Evolutionary conservation across 2,113 vertebrate genomes (phyloP).

Genomic region (Gymnocephalus cernua): DNA sequence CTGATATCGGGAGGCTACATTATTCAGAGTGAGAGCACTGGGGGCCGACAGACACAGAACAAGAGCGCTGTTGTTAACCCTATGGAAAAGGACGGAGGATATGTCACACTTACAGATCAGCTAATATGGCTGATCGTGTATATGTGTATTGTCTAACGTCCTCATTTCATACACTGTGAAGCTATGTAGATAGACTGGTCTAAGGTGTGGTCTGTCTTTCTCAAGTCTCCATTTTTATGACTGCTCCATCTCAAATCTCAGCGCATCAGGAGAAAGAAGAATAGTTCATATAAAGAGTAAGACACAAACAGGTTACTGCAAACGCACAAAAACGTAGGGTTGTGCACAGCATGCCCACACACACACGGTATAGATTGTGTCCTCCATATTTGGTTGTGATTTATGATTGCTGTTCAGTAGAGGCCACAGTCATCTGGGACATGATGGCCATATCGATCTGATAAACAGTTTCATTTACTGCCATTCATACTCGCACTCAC

Average conservation of each 20-base stretch:
- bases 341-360: not conserved
- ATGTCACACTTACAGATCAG: constrained; percentile 23
- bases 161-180: not conserved
- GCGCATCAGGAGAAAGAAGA: constrained; percentile 9
- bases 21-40: constrained; percentile 76
- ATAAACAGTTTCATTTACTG: constrained; percentile 85
- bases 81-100: constrained; percentile 34
- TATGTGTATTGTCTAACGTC: not conserved
- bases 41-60: constrained; percentile 67
- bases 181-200: not conserved
- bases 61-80: constrained; percentile 65
- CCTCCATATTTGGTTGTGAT: constrained; percentile 80
- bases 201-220: constrained; percentile 59
- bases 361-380: constrained; percentile 65
- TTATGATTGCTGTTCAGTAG: constrained; percentile 81
- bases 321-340: constrained; percentile 27
- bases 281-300: not conserved
- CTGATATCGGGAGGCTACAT: constrained; percentile 81
- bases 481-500: constrained; percentile 67
- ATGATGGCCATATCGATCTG: constrained; percentile 85
- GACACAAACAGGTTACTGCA: constrained; percentile 21
- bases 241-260: constrained; percentile 47
- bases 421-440: constrained; percentile 82
- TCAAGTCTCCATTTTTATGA: constrained; percentile 48
- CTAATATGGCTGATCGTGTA: constrained; percentile 8